These are phyloP conservation scores for Augochlorella aurata DNA, from an alignment of 2,888 invertebrate genomes.

Conservation along the genomic window DNA sequence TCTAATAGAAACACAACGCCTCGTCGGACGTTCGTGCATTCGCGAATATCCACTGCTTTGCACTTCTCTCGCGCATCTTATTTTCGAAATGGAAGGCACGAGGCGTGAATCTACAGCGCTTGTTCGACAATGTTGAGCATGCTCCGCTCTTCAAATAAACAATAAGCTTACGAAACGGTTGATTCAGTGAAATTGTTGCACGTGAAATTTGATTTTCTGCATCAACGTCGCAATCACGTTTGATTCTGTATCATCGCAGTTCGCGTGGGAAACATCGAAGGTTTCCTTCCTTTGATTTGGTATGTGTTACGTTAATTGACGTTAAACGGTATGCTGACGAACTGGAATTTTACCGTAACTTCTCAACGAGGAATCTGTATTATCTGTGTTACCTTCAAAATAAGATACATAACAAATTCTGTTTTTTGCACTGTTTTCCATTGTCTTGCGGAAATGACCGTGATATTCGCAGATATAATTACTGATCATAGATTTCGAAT, in stretches of 20 bases:
- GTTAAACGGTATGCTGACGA: background rate
- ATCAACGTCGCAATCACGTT: background rate
- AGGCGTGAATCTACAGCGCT: background rate
- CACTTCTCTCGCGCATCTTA: background rate
- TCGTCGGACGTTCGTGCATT: background rate
- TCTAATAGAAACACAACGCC: background rate
- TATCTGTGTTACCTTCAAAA: background rate
- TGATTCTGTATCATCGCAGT: slow-evolving; percentile 29
- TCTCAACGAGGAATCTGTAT: background rate
- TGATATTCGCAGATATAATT: background rate
- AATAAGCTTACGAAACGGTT: background rate
- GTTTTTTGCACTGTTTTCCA: background rate
- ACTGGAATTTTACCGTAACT: background rate
- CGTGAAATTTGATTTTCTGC: background rate
- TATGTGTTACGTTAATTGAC: background rate
- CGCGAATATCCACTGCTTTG: background rate
- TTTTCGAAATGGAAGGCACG: background rate
- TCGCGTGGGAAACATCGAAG: slow-evolving; percentile 42
- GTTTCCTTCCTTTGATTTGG: slow-evolving; percentile 2
- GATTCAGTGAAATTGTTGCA: background rate
- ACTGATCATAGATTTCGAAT: background rate
- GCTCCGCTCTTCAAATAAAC: slow-evolving; percentile 1
- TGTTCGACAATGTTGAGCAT: background rate
- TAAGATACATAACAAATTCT: background rate
- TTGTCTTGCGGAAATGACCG: background rate